Evolutionary conservation across 2,113 vertebrate genomes (phyloP), one percentile per base, ranked within the genome.

Genomic region (Trichechus manatus): DNA sequence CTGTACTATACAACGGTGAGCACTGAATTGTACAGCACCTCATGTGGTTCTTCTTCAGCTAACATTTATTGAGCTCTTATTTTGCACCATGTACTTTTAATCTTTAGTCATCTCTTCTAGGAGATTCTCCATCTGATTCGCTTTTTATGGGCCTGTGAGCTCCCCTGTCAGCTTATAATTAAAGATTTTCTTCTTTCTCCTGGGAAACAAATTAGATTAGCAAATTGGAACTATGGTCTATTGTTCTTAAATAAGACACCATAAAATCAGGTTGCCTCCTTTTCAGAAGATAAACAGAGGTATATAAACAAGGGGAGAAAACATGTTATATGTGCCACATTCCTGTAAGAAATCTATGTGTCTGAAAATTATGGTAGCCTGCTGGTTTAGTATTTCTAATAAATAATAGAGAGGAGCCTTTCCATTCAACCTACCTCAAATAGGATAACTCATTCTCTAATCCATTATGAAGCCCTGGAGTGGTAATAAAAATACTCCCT

Each of bases 161-260:
- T 93, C 25, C 20, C 31, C 39, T 63, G 66, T 50, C 9, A 70
- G 3, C 17, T 61, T 27, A 50, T 66, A 96, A 92, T 96, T 79
- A 64, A 88, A 61, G 22, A 2, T 22, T 90, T 68, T 90, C 11
- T 53, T 72, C 7, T 53, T 86, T 63, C 56, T 86, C 7, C 86
- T n/a, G 36, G 44, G 25, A 94, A 85, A 9, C 59, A 96, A 90
- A 53, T 92, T 50, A 91, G 17, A 87, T 68, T 90, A 93, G 6
- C 10, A 93, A 87, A 72, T 42, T 61, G 39, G 36, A 5, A 86
- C 22, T 66, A 20, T 81, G 3, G 3, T 17, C 36, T 86, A 0
- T 87, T 82, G 20, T 89, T 91, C 74, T 91, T 85, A 95, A 63
- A 39, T 47, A 74, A 96, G 86, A 85, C 9, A 14, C 8, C 7